Evolutionary conservation across 2,888 invertebrate genomes (phyloP).

Genomic region (Polydesmus complanatus): DNA sequence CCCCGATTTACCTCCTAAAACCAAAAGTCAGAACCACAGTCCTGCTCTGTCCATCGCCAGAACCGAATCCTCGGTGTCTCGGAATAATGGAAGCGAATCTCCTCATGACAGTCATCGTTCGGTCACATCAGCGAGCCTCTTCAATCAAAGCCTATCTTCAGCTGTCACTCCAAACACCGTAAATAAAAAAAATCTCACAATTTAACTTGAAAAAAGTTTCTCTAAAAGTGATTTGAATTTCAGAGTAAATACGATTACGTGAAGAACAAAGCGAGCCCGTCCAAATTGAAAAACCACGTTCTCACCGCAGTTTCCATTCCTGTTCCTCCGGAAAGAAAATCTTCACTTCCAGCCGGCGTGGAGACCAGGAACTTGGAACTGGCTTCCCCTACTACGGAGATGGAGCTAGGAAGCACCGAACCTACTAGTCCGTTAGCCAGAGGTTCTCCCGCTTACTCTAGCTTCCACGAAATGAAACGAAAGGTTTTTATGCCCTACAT

Average conservation of each 20-base stretch:
- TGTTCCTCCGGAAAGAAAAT: slow-evolving; percentile 20
- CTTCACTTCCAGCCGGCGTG: slow-evolving; percentile 2
- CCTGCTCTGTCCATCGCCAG: not conserved
- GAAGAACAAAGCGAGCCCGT: not conserved
- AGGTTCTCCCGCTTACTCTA: slow-evolving; percentile 1
- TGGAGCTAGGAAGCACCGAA: too few relatives aligned
- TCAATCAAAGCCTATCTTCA: too few relatives aligned
- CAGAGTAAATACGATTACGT: not conserved
- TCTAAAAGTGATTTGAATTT: too few relatives aligned
- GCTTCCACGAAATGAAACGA: not conserved
- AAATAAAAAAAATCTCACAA: too few relatives aligned
- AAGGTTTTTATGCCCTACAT: too few relatives aligned
- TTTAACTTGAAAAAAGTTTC: too few relatives aligned
- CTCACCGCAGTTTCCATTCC: not conserved
- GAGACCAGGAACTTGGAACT: not conserved
- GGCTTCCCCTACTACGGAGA: not conserved
- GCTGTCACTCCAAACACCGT: too few relatives aligned
- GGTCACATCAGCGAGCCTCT: too few relatives aligned
- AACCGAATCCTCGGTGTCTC: not conserved
- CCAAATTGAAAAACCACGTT: not conserved
- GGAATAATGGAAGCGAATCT: not conserved
- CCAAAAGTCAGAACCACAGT: not conserved
- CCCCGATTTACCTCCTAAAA: not conserved
- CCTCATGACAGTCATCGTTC: not conserved
- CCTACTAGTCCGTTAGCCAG: not conserved